phyloP scores from a whole-genome alignment of 2,797 vertebrate genomes.

The Smutsia gigantea region DNA sequence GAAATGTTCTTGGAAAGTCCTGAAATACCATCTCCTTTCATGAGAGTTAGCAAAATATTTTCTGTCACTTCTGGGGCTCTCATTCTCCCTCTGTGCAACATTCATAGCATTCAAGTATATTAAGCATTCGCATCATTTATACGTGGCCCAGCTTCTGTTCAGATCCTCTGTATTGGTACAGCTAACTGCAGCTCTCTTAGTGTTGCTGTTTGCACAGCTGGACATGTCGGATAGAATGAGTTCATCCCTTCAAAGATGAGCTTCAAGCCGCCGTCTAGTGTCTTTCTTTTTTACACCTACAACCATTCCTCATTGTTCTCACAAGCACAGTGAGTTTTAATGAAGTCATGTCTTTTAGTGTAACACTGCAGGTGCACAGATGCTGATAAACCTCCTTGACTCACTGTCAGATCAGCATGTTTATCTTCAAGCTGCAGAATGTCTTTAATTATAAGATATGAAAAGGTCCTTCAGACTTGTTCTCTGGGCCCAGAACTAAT shows the following conservation, averaged over 20 bases:
- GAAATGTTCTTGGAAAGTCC: constrained; percentile 66
- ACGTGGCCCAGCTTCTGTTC: constrained; percentile 71
- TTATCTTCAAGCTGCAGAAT: constrained; percentile 75
- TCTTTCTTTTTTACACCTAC: constrained; percentile 80
- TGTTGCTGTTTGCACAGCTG: constrained; percentile 85
- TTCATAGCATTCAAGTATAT: constrained; percentile 59
- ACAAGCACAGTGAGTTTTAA: constrained; percentile 76
- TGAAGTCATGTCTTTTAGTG: constrained; percentile 71
- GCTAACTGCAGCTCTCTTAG: constrained; percentile 77
- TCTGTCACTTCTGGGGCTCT: constrained; percentile 57
- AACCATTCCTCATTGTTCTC: constrained; percentile 66
- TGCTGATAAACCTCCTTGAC: constrained; percentile 78
- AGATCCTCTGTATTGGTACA: constrained; percentile 80
- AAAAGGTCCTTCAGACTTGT: constrained; percentile 76
- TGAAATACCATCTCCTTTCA: constrained; percentile 65
- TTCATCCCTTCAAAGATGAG: constrained; percentile 81
- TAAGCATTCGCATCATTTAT: constrained; percentile 77
- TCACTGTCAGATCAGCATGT: constrained; percentile 72
- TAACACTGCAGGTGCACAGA: constrained; percentile 62
- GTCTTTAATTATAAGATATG: constrained; percentile 77
- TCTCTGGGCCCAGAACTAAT: constrained; percentile 67
- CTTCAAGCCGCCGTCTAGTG: constrained; percentile 74
- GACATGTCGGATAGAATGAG: constrained; percentile 78
- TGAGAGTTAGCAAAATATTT: constrained; percentile 71
- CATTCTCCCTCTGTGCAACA: constrained; percentile 51